Conservation (phyloP, 1,140 invertebrate genomes). For the Magallana angulata region DNA sequence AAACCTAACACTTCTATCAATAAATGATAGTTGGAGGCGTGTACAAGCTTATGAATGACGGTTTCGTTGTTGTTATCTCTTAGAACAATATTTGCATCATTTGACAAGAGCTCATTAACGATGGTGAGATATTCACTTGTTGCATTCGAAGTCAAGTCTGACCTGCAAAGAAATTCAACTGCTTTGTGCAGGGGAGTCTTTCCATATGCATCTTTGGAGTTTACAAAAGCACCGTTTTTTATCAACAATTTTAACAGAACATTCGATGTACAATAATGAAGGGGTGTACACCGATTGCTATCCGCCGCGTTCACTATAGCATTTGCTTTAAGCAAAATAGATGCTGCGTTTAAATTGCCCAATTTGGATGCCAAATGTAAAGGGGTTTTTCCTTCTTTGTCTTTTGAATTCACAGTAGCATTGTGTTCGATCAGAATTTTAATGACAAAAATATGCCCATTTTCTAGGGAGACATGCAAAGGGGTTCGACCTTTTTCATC, state of each 20-base stretch:
- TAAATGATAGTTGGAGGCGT: not conserved
- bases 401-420: not conserved
- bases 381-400: constrained; percentile 6
- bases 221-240: not conserved
- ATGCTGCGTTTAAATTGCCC: not conserved
- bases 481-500: not conserved
- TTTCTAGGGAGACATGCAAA: constrained; percentile 1
- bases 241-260: not conserved
- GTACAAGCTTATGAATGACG: not conserved
- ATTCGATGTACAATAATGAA: not conserved
- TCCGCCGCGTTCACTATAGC: not conserved
- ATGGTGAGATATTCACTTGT: not conserved
- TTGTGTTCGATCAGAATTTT: not conserved
- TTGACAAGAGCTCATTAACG: not conserved
- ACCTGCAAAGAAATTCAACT: not conserved
- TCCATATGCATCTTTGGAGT: not conserved
- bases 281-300: not conserved
- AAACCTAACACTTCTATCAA: not conserved
- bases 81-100: not conserved
- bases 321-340: not conserved
- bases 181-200: constrained; percentile 13
- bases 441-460: not conserved
- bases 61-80: not conserved
- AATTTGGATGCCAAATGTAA: not conserved
- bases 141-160: not conserved